Percentiles rank a stretch among this genome's conserved stretches.
Evolutionary conservation across 1,140 invertebrate species (phyloP).

Genomic region (Drosophila chauvacae): DNA sequence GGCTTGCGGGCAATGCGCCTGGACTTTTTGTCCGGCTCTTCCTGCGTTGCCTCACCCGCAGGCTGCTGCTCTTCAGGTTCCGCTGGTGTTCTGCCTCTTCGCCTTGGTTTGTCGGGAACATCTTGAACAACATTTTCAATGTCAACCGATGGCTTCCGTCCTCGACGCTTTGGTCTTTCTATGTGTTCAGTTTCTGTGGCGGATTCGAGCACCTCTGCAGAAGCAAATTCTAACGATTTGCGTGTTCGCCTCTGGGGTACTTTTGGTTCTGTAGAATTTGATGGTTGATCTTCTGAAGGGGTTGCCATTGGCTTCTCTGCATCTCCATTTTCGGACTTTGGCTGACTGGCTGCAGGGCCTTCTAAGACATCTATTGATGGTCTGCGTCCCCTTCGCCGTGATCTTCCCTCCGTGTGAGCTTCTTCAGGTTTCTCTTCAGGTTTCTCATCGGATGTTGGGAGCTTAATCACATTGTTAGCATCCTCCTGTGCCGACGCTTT

Average conservation of each 20-base stretch:
- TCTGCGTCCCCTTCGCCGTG: slow-evolving; percentile 13
- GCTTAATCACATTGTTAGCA: neutral
- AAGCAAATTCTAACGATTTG: slow-evolving; percentile 3
- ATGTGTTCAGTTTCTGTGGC: neutral
- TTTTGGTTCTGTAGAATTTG: neutral
- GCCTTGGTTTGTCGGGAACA: neutral
- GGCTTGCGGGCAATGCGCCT: slow-evolving; percentile 2
- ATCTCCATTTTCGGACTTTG: neutral
- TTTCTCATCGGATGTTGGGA: neutral
- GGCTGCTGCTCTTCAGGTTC: neutral
- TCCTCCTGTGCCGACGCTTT: slow-evolving; percentile 3
- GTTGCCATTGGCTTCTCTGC: neutral
- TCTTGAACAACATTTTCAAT: slow-evolving; percentile 1
- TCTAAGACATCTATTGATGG: slow-evolving; percentile 10
- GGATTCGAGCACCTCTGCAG: neutral
- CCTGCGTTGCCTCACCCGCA: neutral
- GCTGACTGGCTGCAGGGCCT: neutral
- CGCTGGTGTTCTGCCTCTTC: slow-evolving; percentile 27
- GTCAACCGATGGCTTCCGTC: slow-evolving; percentile 27
- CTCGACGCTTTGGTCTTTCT: slow-evolving; percentile 32
- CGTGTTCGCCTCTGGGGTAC: neutral
- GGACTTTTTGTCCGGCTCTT: slow-evolving; percentile 10
- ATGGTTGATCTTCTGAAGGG: neutral
- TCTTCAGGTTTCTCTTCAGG: neutral
- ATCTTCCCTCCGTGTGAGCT: neutral